Evolutionary conservation across 1,140 invertebrate genomes (phyloP).

Genomic region (Drosophila hydei): DNA sequence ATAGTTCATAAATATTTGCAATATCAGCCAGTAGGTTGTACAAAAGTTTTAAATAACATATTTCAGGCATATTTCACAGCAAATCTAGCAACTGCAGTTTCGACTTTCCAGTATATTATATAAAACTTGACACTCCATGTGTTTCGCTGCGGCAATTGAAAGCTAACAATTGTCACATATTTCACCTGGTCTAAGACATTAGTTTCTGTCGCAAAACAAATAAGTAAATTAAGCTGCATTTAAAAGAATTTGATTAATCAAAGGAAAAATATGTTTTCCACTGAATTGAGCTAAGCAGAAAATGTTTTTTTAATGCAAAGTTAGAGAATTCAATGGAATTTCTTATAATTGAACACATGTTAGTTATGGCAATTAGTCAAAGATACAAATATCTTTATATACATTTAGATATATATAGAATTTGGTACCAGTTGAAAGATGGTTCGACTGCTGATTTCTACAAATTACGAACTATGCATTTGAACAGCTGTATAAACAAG

Average conservation of each 20-base stretch:
- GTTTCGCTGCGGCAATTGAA: no score
- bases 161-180: no score
- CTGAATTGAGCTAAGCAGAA: neutral
- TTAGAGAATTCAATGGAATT: conserved; percentile 9
- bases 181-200: no score
- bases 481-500: conserved; percentile 51
- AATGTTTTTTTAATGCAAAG: neutral
- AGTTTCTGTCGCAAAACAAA: no score
- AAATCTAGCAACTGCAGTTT: no score
- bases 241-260: neutral
- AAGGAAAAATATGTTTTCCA: neutral
- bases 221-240: neutral
- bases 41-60: no score
- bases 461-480: conserved; percentile 18
- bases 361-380: conserved; percentile 29
- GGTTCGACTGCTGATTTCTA: conserved; percentile 16
- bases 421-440: conserved; percentile 24
- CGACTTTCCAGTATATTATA: no score
- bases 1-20: no score
- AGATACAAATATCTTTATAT: conserved; percentile 6
- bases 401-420: neutral
- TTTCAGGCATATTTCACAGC: no score
- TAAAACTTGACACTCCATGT: no score
- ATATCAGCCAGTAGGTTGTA: no score
- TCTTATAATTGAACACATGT: conserved; percentile 11